Percentiles rank a stretch among this genome's conserved stretches.
Evolutionary conservation across 2,888 invertebrate genomes (phyloP).

Genomic region (Polymixis flavicincta): DNA sequence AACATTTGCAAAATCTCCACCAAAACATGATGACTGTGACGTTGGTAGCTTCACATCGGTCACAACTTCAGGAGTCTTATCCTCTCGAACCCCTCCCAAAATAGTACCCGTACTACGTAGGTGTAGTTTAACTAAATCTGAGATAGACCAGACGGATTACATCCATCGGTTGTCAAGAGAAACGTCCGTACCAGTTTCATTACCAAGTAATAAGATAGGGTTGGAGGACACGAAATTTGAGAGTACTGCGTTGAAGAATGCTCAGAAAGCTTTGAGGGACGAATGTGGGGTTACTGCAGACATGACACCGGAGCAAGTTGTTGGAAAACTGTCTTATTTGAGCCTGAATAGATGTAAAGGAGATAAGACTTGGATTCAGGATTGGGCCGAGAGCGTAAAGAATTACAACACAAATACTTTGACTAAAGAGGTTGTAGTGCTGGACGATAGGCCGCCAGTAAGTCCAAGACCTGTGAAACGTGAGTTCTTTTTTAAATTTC

Average conservation of each 20-base stretch:
- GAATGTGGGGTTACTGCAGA: constrained; percentile 76
- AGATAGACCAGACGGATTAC: constrained; percentile 92
- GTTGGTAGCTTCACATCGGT: constrained; percentile 93
- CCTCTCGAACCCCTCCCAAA: constrained; percentile 85
- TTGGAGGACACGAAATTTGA: constrained; percentile 82
- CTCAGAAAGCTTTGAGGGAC: constrained; percentile 81
- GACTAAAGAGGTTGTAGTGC: constrained; percentile 73
- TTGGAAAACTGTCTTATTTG: constrained; percentile 85
- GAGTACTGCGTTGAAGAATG: constrained; percentile 83
- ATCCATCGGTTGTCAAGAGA: constrained; percentile 86
- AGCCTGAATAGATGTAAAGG: constrained; percentile 88
- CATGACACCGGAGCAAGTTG: constrained; percentile 81
- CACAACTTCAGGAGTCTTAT: constrained; percentile 93
- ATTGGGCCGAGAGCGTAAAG: constrained; percentile 92
- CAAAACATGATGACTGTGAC: constrained; percentile 86
- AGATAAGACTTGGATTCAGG: constrained; percentile 91
- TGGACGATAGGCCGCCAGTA: constrained; percentile 81
- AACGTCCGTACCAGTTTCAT: constrained; percentile 85
- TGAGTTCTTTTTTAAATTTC: constrained; percentile 74
- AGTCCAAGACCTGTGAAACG: constrained; percentile 85
- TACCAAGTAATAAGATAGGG: constrained; percentile 79
- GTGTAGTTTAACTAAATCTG: constrained; percentile 92
- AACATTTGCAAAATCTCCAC: constrained; percentile 89
- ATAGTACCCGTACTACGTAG: constrained; percentile 82
- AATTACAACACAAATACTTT: constrained; percentile 86